Conservation (phyloP, 2,797 vertebrate genomes). For the Phyllotis vaccarum region DNA sequence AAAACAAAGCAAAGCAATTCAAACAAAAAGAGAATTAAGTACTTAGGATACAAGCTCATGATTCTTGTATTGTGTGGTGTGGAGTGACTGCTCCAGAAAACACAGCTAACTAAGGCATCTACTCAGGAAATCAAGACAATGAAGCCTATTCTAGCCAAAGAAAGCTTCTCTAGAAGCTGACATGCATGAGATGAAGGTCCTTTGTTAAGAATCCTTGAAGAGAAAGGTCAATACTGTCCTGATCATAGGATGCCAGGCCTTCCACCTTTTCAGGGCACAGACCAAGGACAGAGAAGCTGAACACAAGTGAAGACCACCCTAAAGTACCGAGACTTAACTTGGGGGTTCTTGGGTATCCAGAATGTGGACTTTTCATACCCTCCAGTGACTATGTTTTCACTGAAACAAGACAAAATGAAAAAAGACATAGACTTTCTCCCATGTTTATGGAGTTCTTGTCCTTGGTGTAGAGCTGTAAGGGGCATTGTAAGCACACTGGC, state of each 20-base stretch:
- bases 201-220: neutral
- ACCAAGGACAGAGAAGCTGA: neutral
- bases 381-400: neutral
- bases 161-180: neutral
- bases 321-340: neutral
- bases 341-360: neutral
- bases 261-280: neutral
- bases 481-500: neutral
- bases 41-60: neutral
- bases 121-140: neutral
- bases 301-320: neutral
- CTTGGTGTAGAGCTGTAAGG: neutral
- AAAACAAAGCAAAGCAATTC: neutral
- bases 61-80: neutral
- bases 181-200: neutral
- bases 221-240: neutral
- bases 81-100: neutral
- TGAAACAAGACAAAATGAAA: neutral
- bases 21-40: neutral
- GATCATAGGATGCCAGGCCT: too few species aligned
- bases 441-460: neutral
- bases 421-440: neutral
- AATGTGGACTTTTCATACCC: neutral
- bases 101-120: neutral
- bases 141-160: neutral